These are phyloP conservation scores for Drosophila kokeensis DNA, from an alignment of 2,888 invertebrate species.

Conservation along the genomic window DNA sequence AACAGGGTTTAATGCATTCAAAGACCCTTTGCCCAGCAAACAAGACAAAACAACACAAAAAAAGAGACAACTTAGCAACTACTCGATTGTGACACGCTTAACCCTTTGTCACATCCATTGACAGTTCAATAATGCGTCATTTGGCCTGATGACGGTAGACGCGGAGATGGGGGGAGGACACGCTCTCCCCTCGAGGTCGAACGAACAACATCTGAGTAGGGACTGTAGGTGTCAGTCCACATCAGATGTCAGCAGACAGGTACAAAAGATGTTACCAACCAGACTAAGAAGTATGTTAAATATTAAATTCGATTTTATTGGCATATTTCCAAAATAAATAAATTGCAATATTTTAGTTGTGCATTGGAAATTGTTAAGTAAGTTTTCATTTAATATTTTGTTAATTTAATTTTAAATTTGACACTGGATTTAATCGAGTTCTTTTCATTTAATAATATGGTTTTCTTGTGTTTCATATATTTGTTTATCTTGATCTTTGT, in stretches of 20 bases:
- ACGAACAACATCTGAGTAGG: constrained; percentile 29
- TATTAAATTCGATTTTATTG: constrained; percentile 21
- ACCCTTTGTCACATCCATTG: constrained; percentile 80
- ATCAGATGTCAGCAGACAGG: constrained; percentile 10
- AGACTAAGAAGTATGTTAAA: constrained; percentile 19
- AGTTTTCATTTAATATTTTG: background rate
- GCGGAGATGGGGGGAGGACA: constrained; percentile 11
- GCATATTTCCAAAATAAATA: background rate
- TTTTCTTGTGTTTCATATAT: background rate
- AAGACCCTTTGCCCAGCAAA: constrained; percentile 30
- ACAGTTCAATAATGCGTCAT: constrained; percentile 82
- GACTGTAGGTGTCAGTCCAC: constrained; percentile 45
- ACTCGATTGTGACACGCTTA: constrained; percentile 71
- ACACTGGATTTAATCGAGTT: background rate
- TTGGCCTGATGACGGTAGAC: constrained; percentile 48
- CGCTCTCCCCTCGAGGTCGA: constrained; percentile 6
- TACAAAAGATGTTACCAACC: constrained; percentile 21
- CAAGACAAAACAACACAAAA: constrained; percentile 14
- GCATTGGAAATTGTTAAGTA: background rate
- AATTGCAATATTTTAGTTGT: background rate
- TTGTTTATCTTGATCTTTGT: background rate
- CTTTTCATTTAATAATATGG: background rate
- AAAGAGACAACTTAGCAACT: constrained; percentile 44
- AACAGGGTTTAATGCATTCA: constrained; percentile 27
- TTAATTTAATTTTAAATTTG: background rate